phyloP scores from a whole-genome alignment of 2,888 invertebrate species.

The Aphidius colemani region DNA sequence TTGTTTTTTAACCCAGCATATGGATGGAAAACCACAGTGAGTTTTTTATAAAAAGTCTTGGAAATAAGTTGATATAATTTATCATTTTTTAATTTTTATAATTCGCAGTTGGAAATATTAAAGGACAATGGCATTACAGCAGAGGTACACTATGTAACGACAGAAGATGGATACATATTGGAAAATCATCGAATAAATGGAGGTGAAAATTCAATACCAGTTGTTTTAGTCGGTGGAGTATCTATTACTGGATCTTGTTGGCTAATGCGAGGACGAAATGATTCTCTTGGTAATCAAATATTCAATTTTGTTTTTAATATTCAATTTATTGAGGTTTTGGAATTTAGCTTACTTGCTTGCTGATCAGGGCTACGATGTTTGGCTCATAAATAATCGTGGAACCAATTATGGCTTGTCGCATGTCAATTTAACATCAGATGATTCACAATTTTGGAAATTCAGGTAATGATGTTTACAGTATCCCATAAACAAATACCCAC shows the following conservation, averaged over 20 bases:
- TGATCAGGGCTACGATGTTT: constrained; percentile 75
- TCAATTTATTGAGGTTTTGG: background rate
- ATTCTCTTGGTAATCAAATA: constrained; percentile 63
- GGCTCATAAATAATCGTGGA: constrained; percentile 85
- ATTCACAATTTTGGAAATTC: constrained; percentile 49
- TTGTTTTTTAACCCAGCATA: too few species aligned
- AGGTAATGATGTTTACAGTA: too few species aligned
- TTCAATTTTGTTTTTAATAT: too few species aligned
- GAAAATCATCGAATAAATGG: constrained; percentile 79
- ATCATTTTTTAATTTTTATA: too few species aligned
- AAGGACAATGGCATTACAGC: constrained; percentile 49
- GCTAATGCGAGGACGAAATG: constrained; percentile 71
- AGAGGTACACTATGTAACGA: constrained; percentile 73
- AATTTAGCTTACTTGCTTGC: constrained; percentile 70
- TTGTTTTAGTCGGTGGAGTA: constrained; percentile 81
- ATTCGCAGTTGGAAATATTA: too few species aligned
- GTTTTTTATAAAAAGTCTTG: too few species aligned
- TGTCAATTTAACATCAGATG: constrained; percentile 32
- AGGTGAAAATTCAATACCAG: constrained; percentile 64
- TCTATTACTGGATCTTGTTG: constrained; percentile 79
- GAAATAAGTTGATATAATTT: too few species aligned
- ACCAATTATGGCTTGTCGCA: constrained; percentile 62
- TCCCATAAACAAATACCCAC: too few species aligned
- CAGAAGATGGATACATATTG: constrained; percentile 83
- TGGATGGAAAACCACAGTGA: too few species aligned